Evolutionary conservation across 1,140 invertebrate species (phyloP), one percentile per base, ranked within the genome.

Genomic region (Mycetomoellerius zeteki): DNA sequence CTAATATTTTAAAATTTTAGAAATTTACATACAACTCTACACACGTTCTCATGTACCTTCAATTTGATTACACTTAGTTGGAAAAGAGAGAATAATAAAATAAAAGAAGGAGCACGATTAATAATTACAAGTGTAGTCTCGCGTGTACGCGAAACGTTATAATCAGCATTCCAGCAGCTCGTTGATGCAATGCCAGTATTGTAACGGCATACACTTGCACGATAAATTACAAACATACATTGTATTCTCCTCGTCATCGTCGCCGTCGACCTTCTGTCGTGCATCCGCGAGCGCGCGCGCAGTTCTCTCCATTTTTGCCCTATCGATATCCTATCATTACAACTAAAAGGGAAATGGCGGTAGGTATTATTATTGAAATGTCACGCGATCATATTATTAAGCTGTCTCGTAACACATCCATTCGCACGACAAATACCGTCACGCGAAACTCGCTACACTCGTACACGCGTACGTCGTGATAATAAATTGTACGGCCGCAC

Each of bases 281-380:
- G 33, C 19, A 19, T 58, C n/a, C 64, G 27, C 77, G 58, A 65
- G 19, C 75, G 33, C 33, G 33, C 76, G 60, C 47, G 21, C 67
- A n/a, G 10, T 47, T 73, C 24, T 60, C 37, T 47, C 19, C 67
- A 82, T 82, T 73, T 58, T 73, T 73, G 24, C 21, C 33, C 80
- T 73, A 82, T 82, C 80, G 80, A 82, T 82, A 82, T 82, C 80
- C 80, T 82, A 73, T 82, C 80, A 82, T 82, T 82, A 82, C 7
- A 37, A 30, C 54, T 82, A 82, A 82, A 73, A 72, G 80, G 77
- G 77, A 81, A 81, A 81, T 81, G 65, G 67, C 80, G 67, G 80
- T 73, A 82, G 67, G 50, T 82, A 82, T 73, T 82, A 73, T 82
- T 82, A 82, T 82, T 82, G 80, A 82, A 82, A 82, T 82, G 80